Base-by-base conservation (phyloP, 2,888 invertebrate genomes). In the Archips crataeganus region DNA sequence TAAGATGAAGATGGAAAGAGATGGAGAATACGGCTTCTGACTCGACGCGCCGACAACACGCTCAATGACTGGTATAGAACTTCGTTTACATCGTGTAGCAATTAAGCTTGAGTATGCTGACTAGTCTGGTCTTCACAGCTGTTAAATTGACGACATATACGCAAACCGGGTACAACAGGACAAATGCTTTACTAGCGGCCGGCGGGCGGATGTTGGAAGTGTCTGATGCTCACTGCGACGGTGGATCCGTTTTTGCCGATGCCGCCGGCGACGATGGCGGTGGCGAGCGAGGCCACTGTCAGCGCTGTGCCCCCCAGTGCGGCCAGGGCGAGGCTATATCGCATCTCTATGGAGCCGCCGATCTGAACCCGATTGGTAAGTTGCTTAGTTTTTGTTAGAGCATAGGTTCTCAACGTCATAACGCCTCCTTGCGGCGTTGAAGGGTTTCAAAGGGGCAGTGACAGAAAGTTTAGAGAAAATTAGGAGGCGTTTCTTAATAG, bases 211-310 rank as follows among this genome's bases (percentile, higher is more conserved):
- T 76, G 57, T 42, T 11, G 11, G 6, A 57, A 45, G 77, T 77
- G 9, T 42, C 42, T 42, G 67, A 71, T 77, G 84, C 98, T 98
- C 97, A 99, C 99, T 94, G 99, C 99, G 86, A 99, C 98, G 81
- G 99, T 98, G 87, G 99, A 99, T 95, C 99, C 99, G 95, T 99
- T 99, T 96, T 99, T 99, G 90, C 99, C 99, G 90, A 98, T 97
- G 93, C 99, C 99, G 91, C 98, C 98, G 87, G 96, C 96, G 91
- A 97, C 96, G 94, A 98, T 97, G 92, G 97, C 96, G 84, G 96
- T 95, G 90, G 96, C 95, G 90, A 97, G 96, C 90, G 96, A 95
- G 91, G 96, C 96, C 87, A 97, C 94, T 85, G 97, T 96, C 93
- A 96, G 95, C 88, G 95, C 90, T 84, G 97, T 96, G 94, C 97